Evolutionary conservation across 2,797 vertebrate species (phyloP).

Genomic region (Microctenopoma stevenorrisi): DNA sequence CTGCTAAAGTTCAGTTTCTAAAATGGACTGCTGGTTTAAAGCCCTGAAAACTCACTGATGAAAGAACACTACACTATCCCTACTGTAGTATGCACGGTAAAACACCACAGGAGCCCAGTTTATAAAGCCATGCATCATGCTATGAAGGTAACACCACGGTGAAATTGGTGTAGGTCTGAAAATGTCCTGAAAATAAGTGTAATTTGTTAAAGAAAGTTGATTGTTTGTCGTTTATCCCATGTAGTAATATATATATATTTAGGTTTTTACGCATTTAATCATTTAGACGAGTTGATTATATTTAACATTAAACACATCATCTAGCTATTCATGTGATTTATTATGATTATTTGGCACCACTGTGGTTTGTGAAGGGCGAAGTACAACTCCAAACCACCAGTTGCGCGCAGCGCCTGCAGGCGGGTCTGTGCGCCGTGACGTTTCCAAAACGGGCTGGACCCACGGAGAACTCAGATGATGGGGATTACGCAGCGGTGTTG

Average conservation of each 20-base stretch:
- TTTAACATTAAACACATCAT: neutral
- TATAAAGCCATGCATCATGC: no score
- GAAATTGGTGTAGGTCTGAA: no score
- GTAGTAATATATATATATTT: no score
- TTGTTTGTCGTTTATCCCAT: neutral
- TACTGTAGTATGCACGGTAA: no score
- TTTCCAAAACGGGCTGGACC: conserved; percentile 73
- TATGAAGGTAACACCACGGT: no score
- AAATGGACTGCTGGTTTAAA: neutral
- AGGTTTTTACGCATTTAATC: neutral
- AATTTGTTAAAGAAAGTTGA: no score
- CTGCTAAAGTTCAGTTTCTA: neutral
- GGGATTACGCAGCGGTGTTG: conserved; percentile 60
- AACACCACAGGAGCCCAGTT: no score
- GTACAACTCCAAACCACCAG: conserved; percentile 23
- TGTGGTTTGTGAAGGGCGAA: neutral
- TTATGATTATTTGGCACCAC: neutral
- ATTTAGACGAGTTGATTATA: neutral
- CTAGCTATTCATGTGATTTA: neutral
- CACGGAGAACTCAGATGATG: conserved; percentile 63
- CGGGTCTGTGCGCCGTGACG: conserved; percentile 75
- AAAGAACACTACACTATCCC: no score
- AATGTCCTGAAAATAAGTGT: no score
- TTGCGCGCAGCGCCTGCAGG: conserved; percentile 59
- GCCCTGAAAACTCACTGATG: no score